These are phyloP conservation scores for Neodiprion virginianus DNA, from an alignment of 1,140 invertebrate genomes.

Conservation along the genomic window DNA sequence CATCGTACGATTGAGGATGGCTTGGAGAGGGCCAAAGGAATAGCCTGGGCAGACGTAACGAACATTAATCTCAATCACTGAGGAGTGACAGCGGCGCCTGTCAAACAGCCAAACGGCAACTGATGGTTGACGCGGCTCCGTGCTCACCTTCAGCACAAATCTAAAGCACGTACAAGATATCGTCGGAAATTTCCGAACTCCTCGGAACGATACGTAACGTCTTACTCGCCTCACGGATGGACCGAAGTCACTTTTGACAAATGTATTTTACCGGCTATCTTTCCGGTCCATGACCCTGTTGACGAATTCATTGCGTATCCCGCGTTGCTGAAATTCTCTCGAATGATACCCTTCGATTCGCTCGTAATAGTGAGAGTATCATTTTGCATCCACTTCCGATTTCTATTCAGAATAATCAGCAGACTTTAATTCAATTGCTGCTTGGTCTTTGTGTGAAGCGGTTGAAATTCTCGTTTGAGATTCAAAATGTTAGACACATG, in stretches of 20 bases:
- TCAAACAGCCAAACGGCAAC: not conserved
- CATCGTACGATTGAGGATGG: not conserved
- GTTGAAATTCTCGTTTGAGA: not conserved
- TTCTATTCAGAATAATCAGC: not conserved
- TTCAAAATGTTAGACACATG: not conserved
- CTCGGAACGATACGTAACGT: not conserved
- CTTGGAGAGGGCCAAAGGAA: not conserved
- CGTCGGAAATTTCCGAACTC: not conserved
- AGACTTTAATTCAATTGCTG: not conserved
- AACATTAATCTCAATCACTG: conserved; percentile 12
- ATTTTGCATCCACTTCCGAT: not conserved
- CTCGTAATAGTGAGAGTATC: not conserved
- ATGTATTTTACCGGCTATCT: not conserved
- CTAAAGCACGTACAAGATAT: not conserved
- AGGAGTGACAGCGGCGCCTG: not conserved
- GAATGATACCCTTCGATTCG: not conserved
- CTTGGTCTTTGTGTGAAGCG: not conserved
- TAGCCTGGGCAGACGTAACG: not conserved
- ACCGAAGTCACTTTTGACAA: not conserved
- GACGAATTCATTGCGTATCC: not conserved
- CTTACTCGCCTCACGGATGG: not conserved
- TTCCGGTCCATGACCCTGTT: not conserved
- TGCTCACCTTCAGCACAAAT: not conserved
- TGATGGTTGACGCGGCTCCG: not conserved
- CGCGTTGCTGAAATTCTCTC: not conserved